Conservation (phyloP, 2,113 vertebrate species). For the Dendropsophus ebraccatus region DNA sequence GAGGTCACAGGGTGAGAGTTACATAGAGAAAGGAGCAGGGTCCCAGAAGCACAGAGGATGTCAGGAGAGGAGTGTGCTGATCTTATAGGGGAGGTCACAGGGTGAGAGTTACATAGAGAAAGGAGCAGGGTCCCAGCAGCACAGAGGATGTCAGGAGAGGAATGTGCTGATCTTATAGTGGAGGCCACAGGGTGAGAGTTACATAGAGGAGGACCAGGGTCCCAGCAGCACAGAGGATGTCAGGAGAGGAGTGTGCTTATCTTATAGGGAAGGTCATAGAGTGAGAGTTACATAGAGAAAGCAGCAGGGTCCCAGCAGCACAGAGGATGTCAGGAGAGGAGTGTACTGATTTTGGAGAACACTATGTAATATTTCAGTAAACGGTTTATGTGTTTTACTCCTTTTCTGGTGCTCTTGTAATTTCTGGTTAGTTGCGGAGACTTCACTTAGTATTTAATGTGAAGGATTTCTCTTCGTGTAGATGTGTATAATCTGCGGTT, state of each 20-base stretch:
- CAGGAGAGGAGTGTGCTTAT: too few species aligned
- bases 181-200: neutral
- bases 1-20: too few species aligned
- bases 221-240: neutral
- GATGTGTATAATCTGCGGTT: neutral
- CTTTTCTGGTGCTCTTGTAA: neutral
- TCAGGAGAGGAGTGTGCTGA: neutral
- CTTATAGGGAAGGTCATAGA: too few species aligned
- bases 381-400: too few species aligned
- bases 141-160: too few species aligned
- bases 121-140: neutral
- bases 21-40: too few species aligned
- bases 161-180: too few species aligned
- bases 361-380: neutral
- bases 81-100: too few species aligned
- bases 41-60: neutral
- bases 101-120: neutral
- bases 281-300: too few species aligned
- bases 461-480: too few species aligned
- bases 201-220: neutral
- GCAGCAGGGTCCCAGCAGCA: too few species aligned
- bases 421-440: neutral
- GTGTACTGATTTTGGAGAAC: neutral
- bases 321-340: neutral
- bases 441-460: too few species aligned